Evolutionary conservation across 2,888 invertebrate genomes (phyloP).

Genomic region (Napeogenes sylphis): DNA sequence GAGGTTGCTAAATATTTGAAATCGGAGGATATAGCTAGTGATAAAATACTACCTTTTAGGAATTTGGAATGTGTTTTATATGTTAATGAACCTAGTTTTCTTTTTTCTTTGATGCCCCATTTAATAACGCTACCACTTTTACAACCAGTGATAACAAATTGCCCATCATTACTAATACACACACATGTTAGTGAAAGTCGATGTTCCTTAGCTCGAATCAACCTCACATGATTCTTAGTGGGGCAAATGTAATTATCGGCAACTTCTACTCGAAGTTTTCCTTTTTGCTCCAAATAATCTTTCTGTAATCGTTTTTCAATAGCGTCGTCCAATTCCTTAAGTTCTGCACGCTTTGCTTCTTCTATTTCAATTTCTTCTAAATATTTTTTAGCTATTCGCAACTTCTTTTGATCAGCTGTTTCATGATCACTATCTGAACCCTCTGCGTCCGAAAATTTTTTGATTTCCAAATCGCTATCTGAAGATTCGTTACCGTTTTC

Average conservation of each 20-base stretch:
- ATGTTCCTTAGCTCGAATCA: slow-evolving; percentile 87
- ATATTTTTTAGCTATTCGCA: slow-evolving; percentile 93
- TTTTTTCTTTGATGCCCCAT: slow-evolving; percentile 84
- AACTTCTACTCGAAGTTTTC: slow-evolving; percentile 85
- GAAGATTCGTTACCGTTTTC: slow-evolving; percentile 80
- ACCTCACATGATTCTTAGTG: slow-evolving; percentile 54
- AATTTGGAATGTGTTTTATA: slow-evolving; percentile 63
- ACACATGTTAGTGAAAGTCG: slow-evolving; percentile 87
- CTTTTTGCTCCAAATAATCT: slow-evolving; percentile 91
- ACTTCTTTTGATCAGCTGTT: slow-evolving; percentile 93
- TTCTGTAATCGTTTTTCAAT: slow-evolving; percentile 87
- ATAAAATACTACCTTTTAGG: slow-evolving; percentile 75
- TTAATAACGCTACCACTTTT: slow-evolving; percentile 93
- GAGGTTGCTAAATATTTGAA: slow-evolving; percentile 85
- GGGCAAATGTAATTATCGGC: slow-evolving; percentile 78
- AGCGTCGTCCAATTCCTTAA: slow-evolving; percentile 80
- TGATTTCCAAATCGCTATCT: slow-evolving; percentile 81
- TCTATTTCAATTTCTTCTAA: slow-evolving; percentile 90
- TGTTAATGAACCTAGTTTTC: slow-evolving; percentile 77
- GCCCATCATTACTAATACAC: slow-evolving; percentile 85
- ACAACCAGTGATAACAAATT: slow-evolving; percentile 87
- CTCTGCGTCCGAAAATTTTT: slow-evolving; percentile 70
- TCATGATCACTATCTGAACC: slow-evolving; percentile 82
- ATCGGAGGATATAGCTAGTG: slow-evolving; percentile 87
- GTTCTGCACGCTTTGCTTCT: slow-evolving; percentile 83